Base-by-base conservation (phyloP, 2,888 invertebrate genomes). In the Hololepta plana region DNA sequence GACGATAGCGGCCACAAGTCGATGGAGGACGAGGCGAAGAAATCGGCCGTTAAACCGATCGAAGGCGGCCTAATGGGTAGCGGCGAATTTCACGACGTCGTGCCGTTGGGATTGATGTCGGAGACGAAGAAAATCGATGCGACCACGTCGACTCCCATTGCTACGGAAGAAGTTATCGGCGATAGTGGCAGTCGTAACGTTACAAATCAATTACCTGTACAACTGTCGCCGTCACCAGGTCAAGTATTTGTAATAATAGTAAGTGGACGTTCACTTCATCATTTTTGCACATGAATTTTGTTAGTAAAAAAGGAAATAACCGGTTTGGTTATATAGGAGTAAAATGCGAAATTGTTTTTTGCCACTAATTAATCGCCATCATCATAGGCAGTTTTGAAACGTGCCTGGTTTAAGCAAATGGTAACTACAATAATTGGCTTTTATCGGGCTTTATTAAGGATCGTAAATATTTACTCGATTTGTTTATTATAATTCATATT, bases 41-140 rank as follows among this genome's bases (percentile, higher is more conserved):
- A 17, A 17, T 8, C 17, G 17, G 17, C 17, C 7, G 20, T 23
- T 15, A 20, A 11, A n/a, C n/a, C n/a, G n/a, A 17, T 12, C 9
- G 20, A 12, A 20, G 34, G 45, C 3, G 49, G 45, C 31, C 44
- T 64, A 31, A 35, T 57, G 31, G 60, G 63, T 42, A 57, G 59
- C n/a, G 57, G 64, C 17, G 64, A 66, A 42, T 59, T 61, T 35
- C 64, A 64, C 38, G 64, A 66, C 37, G 44, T 53, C 22, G 49
- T 60, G 23, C 36, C 40, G 13, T 19, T 40, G 20, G 26, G 24
- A 10, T 25, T 19, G 12, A 19, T 9, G 15, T 10, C 14, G 14
- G 7, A 28, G 4, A 11, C 10, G 25, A 9, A 17, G 10, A 5
- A 12, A 2, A 5, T 27, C 30, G 8, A 12, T 7, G 19, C 4